Base-by-base conservation (phyloP, 2,888 invertebrate genomes). In the Drosophila subsilvestris region DNA sequence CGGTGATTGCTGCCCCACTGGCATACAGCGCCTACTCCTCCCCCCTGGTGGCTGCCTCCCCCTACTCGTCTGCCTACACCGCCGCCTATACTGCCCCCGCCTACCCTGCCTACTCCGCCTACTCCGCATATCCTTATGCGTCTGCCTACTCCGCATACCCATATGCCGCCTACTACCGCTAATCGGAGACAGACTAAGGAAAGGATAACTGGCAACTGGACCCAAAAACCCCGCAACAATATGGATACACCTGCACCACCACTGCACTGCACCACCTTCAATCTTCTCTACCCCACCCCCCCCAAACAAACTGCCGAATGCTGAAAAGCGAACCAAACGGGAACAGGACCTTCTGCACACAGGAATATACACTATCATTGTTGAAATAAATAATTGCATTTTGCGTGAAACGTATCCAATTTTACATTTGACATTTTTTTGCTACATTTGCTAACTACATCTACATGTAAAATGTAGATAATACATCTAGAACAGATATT, bases 1-100 rank as follows among this genome's bases (percentile, higher is more conserved):
- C 85, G 50, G 78, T 94, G 2, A 93, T 94, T 12, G 93, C 94
- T n/a, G 93, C 94, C 20, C 93, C 94, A 2, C 88, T 94, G 27
- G 94, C 94, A 17, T 94, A 94, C 77, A 93, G 93, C 56, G 88
- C 89, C 20, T 84, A 84, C 78, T 83, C 74, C 32, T 75, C 86
- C 50, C 79, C 55, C 55, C 63, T 54, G 68, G 83, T 79, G 48
- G 86, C 89, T 6, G 91, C 90, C 45, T 78, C 88, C 1, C 89
- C 90, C 29, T 88, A 90, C 69, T 74, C 80, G 17, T 84, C 88
- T 45, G 80, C 86, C 17, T 90, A 91, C 8, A 84, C 83, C 0
- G 82, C 90, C 14, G 90, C 80, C 32, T 90, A 90, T 63, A 75
- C 89, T 56, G 90, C 91, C 32, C 89, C 86, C 47, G 90, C 85